Conservation (phyloP, 2,888 invertebrate species). For the Cataglyphis livida region DNA sequence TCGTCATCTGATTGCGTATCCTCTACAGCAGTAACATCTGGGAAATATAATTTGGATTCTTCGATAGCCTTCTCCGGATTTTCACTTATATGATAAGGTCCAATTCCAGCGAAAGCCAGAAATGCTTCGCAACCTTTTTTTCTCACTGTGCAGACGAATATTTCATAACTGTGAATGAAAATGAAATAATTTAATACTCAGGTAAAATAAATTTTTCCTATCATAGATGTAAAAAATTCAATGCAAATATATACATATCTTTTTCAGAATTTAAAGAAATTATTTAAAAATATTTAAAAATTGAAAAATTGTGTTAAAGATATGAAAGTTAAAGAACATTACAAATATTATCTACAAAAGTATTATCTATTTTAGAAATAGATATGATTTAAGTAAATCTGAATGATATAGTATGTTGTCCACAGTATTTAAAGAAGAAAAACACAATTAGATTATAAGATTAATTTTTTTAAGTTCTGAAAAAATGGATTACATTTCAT, state of each 20-base stretch:
- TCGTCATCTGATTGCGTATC: slow-evolving; percentile 82
- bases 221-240: not conserved
- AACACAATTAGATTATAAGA: not conserved
- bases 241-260: not conserved
- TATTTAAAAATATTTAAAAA: not conserved
- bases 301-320: not conserved
- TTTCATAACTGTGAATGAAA: slow-evolving; percentile 78
- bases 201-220: not conserved
- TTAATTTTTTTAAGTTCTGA: not conserved
- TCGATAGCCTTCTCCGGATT: slow-evolving; percentile 82
- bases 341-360: not conserved
- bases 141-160: slow-evolving; percentile 82
- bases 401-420: not conserved
- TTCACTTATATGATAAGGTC: slow-evolving; percentile 84
- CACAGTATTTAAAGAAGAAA: not conserved
- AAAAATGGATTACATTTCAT: not conserved
- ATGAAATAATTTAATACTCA: not conserved
- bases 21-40: slow-evolving; percentile 73
- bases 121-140: slow-evolving; percentile 82
- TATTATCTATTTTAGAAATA: not conserved
- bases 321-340: not conserved
- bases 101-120: slow-evolving; percentile 84
- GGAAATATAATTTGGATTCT: slow-evolving; percentile 82
- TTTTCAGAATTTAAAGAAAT: not conserved
- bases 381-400: not conserved